Evolutionary conservation across 37 sponge, comb jelly and placozoan genomes (phyloP), one percentile per base, ranked within the genome.

Genomic region (Cliona cf. orientalis): DNA sequence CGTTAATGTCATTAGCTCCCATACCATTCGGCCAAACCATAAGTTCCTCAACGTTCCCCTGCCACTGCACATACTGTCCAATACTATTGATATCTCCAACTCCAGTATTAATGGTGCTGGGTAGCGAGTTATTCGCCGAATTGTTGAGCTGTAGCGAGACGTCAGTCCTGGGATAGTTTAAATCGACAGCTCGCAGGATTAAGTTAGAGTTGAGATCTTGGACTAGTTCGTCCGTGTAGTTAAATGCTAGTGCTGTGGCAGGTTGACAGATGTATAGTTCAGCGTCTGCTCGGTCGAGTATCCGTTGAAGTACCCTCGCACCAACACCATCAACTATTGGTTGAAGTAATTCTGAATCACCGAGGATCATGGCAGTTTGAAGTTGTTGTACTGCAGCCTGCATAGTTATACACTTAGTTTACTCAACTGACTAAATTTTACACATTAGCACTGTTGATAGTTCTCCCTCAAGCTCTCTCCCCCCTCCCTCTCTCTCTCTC

Each of bases 1-100:
- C 92, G 37, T 91, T 91, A 39, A 95, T 60, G 56, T 46, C 37
- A 70, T 91, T 82, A 2, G 95, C 95, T 23, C 69, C 63, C 23
- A 65, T 76, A 46, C 76, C 88, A 59, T 75, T 75, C 25, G 81
- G 81, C 76, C 79, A 79, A 4, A 79, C 37, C 3, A 33, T 17
- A 2, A 64, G 21, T 1, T 42, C 44, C 0, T 55, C 65, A 35
- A 43, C 46, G 33, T 45, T 49, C 7, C 92, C 92, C 28, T 91
- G 74, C 92, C 92, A 95, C 70, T 95, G 89, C 0, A 69, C 42
- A 72, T 80, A 91, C 83, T 88, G 64, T 3, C 89, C 89, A 45
- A 88, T 75, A 21, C 28, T 1, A 14, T 22, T 17, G 31, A 85
- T 70, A 44, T 95, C 71, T 17, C 55, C 66, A 11, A 42, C 68